Evolutionary conservation across 1,140 invertebrate genomes (phyloP).

Genomic region (Drosophila subobscura): DNA sequence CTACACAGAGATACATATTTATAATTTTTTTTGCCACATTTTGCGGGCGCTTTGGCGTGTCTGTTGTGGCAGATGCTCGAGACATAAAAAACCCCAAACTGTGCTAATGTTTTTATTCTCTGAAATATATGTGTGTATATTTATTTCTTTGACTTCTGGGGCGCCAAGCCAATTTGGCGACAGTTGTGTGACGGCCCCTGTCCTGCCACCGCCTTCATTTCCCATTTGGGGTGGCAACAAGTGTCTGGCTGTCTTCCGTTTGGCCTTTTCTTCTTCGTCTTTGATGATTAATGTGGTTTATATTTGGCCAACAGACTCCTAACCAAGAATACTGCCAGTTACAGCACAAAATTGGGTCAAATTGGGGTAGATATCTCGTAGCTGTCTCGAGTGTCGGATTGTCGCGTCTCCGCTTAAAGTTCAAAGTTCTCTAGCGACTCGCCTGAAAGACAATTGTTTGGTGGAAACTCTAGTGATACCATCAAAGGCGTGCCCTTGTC

Average conservation of each 20-base stretch:
- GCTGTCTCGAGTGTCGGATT: neutral
- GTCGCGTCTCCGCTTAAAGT: constrained; percentile 27
- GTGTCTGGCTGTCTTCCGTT: constrained; percentile 19
- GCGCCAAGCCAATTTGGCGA: constrained; percentile 53
- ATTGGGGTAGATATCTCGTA: neutral
- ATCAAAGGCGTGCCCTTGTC: constrained; percentile 56
- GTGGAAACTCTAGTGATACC: constrained; percentile 23
- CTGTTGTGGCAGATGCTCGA: constrained; percentile 30
- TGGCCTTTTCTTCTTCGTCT: constrained; percentile 8
- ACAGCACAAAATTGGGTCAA: constrained; percentile 27
- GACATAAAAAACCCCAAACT: constrained; percentile 39
- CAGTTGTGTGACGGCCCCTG: constrained; percentile 19
- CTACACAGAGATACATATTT: neutral
- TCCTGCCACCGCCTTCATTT: constrained; percentile 5
- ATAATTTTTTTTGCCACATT: constrained; percentile 33
- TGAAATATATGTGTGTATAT: constrained; percentile 9
- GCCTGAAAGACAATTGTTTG: constrained; percentile 3
- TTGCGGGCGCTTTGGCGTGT: constrained; percentile 25
- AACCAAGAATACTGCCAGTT: neutral
- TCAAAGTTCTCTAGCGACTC: constrained; percentile 38
- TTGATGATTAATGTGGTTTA: constrained; percentile 51
- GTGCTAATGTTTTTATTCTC: constrained; percentile 56
- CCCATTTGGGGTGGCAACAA: constrained; percentile 34
- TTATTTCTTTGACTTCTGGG: constrained; percentile 36
- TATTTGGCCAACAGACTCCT: constrained; percentile 34